Base-by-base conservation (phyloP, 2,113 vertebrate genomes). In the Protomyctophum bolini region DNA sequence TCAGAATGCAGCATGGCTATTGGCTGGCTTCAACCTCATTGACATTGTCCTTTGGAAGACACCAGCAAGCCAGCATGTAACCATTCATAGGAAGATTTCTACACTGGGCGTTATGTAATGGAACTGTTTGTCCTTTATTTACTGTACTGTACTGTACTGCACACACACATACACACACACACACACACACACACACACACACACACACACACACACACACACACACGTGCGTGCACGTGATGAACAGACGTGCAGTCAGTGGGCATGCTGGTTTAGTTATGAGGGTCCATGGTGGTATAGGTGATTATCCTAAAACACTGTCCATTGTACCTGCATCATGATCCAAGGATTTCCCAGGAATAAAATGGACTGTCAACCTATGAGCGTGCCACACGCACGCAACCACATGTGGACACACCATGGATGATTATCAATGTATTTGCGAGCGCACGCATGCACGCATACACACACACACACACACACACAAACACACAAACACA, bases 31-130 rank as follows among this genome's bases (percentile, higher is more conserved):
- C 45, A n/a, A 8, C 66, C 76, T 70, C 62, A 49, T 28, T 83
- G 48, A 73, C 8, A 55, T 21, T 76, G 76, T 73, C 73, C 76
- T 79, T 66, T 83, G 76, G 81, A 76, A 75, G 76, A 79, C 76
- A 76, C 70, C 69, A 58, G 73, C 62, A 63, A 47, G 8, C 69
- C 76, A 73, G 76, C 81, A 57, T 60, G 76, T 54, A 66, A 47
- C 59, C 73, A 79, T 83, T 83, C 73, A 79, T 28, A 1, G 58
- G 3, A 71, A 12, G 1, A 64, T 63, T 48, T 73, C 8, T 63
- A 46, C 72, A 62, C 2, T 14, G n/a, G 2, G 10, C 12, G 4
- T 14, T 56, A n/a, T 4, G 6, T 56, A 14, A 56, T 56, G 2
- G 12, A 21, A 2, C 55, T 56, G n/a, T 14, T 56, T 56, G 21